A percentile compares a stretch with the other conserved stretches of the same genome.
Evolutionary conservation across 2,797 vertebrate genomes (phyloP).

Genomic region (Paedocypris micromegethes): DNA sequence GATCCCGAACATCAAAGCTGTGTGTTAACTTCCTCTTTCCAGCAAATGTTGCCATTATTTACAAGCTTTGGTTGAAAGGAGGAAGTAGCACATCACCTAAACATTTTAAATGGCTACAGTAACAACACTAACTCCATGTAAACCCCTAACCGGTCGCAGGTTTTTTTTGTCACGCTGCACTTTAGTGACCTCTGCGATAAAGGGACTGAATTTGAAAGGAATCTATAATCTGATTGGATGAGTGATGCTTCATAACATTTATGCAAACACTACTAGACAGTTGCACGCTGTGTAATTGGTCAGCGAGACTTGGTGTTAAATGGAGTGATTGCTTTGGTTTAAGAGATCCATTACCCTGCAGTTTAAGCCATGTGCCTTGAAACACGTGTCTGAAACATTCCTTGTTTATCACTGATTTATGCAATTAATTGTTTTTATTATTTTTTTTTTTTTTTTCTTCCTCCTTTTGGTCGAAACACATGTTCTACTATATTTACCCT

Average conservation of each 20-base stretch:
- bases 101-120: not conserved
- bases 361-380: constrained; percentile 20
- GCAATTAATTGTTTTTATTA: not conserved
- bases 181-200: no score
- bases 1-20: constrained; percentile 2
- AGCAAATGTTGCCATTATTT: constrained; percentile 19
- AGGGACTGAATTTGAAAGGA: no score
- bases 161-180: no score
- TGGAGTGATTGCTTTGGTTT: not conserved
- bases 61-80: not conserved
- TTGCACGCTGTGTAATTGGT: constrained; percentile 8
- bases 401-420: not conserved
- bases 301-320: no score
- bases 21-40: constrained; percentile 19
- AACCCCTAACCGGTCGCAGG: no score
- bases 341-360: constrained; percentile 10
- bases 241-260: no score
- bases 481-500: not conserved
- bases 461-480: not conserved
- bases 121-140: not conserved
- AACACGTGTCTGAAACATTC: not conserved
- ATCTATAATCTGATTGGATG: no score
- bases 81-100: constrained; percentile 5
- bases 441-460: not conserved
- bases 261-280: constrained; percentile 1